Base-by-base conservation (phyloP, 2,113 vertebrate genomes). In the Morone saxatilis region DNA sequence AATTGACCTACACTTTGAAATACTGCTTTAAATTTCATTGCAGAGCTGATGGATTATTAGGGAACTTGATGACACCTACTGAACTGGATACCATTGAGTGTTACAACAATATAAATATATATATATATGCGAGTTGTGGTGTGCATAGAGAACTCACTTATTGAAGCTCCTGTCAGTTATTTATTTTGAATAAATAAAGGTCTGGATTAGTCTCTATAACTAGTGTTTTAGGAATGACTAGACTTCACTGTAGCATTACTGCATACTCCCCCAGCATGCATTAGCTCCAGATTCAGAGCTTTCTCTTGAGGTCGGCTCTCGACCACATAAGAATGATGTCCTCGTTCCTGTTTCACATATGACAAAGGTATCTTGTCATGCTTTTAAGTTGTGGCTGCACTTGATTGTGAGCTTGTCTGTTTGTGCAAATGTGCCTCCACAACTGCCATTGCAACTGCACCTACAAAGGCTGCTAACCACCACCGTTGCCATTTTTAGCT, bases 401-500 rank as follows among this genome's bases (percentile, higher is more conserved):
- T 6, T 71, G 65, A 50, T 61, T 66, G 43, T 43, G 20, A 51
- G 69, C 0, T 38, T 61, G 61, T 59, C 20, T 61, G 3, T 74
- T 20, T 13, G 3, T 14, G 66, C n/a, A 57, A 78, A 65, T 43
- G 16, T 59, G 66, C 38, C 36, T 31, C n/a, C n/a, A 20, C n/a
- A 51, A 25, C 57, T 63, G 10, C 19, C 31, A 68, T 56, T 72
- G 7, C 51, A 73, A 17, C 61, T n/a, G 19, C 38, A 50, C 43
- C 56, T 47, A 45, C 45, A 69, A 69, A 72, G 51, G 40, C 67
- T 74, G 78, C 57, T 47, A 45, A 60, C 51, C 47, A 48, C 59
- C 53, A 38, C 31, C 3, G 31, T 5, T 17, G 12, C 59, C 86
- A 72, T 89, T 81, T 91, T 81, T 85, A 85, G 82, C 61, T 72